Conservation (phyloP, 2,113 vertebrate species). For the Scomber scombrus region DNA sequence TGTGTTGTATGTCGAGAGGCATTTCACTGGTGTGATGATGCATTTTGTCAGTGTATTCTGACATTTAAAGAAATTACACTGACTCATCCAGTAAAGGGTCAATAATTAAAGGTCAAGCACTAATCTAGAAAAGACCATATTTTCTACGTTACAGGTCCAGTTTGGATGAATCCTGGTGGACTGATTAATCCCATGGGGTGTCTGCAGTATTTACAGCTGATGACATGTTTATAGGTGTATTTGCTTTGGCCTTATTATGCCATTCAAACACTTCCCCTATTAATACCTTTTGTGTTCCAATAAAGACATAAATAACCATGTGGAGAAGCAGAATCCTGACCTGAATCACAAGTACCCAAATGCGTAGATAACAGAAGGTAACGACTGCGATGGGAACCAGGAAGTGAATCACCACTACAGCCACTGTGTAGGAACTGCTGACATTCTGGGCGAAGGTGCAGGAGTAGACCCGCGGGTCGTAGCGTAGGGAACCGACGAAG, state of each 20-base stretch:
- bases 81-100: not conserved
- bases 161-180: not conserved
- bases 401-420: constrained; percentile 91
- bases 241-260: not conserved
- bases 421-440: constrained; percentile 89
- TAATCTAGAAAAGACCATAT: not conserved
- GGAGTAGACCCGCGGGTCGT: constrained; percentile 91
- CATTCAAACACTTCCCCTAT: not conserved
- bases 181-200: not conserved
- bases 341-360: constrained; percentile 92
- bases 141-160: constrained; percentile 6
- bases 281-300: not conserved
- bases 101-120: constrained; percentile 18
- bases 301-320: not conserved
- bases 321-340: constrained; percentile 68
- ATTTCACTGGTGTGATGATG: constrained; percentile 7
- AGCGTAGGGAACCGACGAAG: constrained; percentile 91
- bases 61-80: constrained; percentile 28
- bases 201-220: constrained; percentile 13
- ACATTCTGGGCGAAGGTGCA: constrained; percentile 93
- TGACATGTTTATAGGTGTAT: not conserved
- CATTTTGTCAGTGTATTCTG: constrained; percentile 24
- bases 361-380: constrained; percentile 93
- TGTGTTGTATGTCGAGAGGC: constrained; percentile 7
- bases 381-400: constrained; percentile 91